Percentiles rank a stretch among this genome's conserved stretches.
phyloP scores from a whole-genome alignment of 2,113 vertebrate species.

The Seriola quinqueradiata region DNA sequence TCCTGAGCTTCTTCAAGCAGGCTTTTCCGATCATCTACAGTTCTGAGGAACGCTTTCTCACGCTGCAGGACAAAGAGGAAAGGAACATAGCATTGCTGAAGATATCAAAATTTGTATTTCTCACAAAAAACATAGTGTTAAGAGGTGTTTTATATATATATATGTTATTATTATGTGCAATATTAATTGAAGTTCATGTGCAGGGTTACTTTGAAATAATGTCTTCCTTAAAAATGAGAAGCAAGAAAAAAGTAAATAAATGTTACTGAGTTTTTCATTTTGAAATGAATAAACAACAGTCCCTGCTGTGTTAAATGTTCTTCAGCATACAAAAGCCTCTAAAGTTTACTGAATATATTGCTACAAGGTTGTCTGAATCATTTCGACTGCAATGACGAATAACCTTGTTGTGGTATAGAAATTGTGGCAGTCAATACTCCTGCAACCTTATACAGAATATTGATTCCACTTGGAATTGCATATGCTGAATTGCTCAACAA shows the following conservation, averaged over 20 bases:
- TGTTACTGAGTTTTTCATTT: not conserved
- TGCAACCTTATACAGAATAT: not conserved
- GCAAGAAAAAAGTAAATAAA: not conserved
- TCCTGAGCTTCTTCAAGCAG: conserved; percentile 43
- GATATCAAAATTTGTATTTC: not conserved
- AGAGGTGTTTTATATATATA: too few species aligned
- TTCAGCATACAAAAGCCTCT: not conserved
- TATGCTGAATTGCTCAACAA: not conserved
- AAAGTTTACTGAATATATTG: not conserved
- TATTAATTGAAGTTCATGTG: not conserved
- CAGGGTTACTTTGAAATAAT: not conserved
- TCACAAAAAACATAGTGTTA: not conserved
- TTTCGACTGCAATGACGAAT: conserved; percentile 11
- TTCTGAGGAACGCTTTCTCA: conserved; percentile 28
- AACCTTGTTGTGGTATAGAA: not conserved
- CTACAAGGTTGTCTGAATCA: conserved; percentile 1
- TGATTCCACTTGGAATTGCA: not conserved
- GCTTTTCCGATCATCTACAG: conserved; percentile 24
- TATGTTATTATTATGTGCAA: not conserved
- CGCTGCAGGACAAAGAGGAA: conserved; percentile 33
- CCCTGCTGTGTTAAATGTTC: not conserved
- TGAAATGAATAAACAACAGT: not conserved
- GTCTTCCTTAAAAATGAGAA: not conserved
- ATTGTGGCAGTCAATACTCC: not conserved
- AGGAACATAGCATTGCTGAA: accelerated